Evolutionary conservation across 2,797 vertebrate genomes (phyloP).

Genomic region (Onychomys torridus): DNA sequence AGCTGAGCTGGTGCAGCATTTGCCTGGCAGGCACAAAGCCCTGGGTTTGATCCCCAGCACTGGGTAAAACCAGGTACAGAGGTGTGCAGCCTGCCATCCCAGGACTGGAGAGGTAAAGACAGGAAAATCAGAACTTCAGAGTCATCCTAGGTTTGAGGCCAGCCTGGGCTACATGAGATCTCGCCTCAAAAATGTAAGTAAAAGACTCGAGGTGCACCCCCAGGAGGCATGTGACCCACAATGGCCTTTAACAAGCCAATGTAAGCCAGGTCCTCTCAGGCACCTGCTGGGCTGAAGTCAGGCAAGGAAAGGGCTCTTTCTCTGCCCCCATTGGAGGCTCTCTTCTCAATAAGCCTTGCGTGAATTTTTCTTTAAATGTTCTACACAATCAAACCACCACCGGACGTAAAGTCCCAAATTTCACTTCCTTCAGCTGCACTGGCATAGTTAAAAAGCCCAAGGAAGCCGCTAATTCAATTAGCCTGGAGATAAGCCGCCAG

Average conservation of each 20-base stretch:
- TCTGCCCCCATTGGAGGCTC: background rate
- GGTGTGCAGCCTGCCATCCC: background rate
- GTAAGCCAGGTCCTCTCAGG: background rate
- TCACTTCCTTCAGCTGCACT: background rate
- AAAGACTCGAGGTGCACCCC: background rate
- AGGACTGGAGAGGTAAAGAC: no score
- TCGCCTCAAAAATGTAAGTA: background rate
- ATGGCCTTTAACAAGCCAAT: background rate
- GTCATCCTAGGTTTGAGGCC: background rate
- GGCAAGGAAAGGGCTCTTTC: background rate
- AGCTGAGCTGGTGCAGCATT: background rate
- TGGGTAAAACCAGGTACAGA: background rate
- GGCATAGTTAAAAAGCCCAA: background rate
- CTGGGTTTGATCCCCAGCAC: background rate
- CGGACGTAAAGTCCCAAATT: background rate
- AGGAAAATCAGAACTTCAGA: background rate
- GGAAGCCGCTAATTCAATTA: background rate
- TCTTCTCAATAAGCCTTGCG: background rate
- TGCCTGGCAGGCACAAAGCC: background rate
- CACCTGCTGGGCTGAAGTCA: background rate
- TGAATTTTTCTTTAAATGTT: background rate
- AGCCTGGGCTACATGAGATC: background rate
- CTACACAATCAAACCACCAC: background rate
- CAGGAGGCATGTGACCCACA: background rate
- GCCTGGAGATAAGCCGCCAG: background rate